A percentile compares a stretch with the other conserved stretches of the same genome.
phyloP scores from a whole-genome alignment of 1,140 invertebrate species.

The Cephus cinctus region DNA sequence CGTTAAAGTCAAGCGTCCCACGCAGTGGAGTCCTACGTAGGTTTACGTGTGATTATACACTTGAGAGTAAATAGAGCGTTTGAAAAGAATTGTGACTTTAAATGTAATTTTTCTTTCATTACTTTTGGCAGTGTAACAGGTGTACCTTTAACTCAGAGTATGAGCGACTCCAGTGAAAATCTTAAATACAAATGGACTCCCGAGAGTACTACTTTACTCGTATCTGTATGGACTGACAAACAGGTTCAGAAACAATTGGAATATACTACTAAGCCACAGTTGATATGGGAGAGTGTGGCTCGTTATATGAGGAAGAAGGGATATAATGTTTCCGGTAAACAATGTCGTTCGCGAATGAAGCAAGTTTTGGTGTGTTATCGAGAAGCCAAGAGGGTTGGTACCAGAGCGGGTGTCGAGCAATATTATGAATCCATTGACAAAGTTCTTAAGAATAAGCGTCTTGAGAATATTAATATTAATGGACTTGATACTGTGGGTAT shows the following conservation, averaged over 20 bases:
- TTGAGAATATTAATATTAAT: slow-evolving; percentile 26
- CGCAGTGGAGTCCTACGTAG: too few species aligned
- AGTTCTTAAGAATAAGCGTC: slow-evolving; percentile 41
- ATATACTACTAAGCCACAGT: slow-evolving; percentile 41
- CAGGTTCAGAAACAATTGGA: slow-evolving; percentile 52
- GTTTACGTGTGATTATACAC: too few species aligned
- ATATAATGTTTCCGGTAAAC: slow-evolving; percentile 47
- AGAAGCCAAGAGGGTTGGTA: slow-evolving; percentile 47
- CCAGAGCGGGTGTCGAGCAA: slow-evolving; percentile 44
- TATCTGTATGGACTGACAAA: slow-evolving; percentile 51
- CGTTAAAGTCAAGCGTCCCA: too few species aligned
- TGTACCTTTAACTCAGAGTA: too few species aligned
- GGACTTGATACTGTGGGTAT: slow-evolving; percentile 49
- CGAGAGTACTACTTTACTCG: slow-evolving; percentile 48
- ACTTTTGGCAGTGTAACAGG: too few species aligned
- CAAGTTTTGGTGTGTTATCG: slow-evolving; percentile 51
- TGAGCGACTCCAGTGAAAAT: slow-evolving; percentile 36
- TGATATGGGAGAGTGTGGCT: slow-evolving; percentile 51
- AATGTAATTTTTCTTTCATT: too few species aligned
- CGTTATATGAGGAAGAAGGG: slow-evolving; percentile 53
- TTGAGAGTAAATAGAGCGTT: too few species aligned
- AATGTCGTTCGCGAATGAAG: slow-evolving; percentile 53
- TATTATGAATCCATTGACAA: slow-evolving; percentile 51
- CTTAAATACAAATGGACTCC: slow-evolving; percentile 53
- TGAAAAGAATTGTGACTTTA: too few species aligned